Conservation (phyloP, 1,140 invertebrate species). For the Delia radicum region DNA sequence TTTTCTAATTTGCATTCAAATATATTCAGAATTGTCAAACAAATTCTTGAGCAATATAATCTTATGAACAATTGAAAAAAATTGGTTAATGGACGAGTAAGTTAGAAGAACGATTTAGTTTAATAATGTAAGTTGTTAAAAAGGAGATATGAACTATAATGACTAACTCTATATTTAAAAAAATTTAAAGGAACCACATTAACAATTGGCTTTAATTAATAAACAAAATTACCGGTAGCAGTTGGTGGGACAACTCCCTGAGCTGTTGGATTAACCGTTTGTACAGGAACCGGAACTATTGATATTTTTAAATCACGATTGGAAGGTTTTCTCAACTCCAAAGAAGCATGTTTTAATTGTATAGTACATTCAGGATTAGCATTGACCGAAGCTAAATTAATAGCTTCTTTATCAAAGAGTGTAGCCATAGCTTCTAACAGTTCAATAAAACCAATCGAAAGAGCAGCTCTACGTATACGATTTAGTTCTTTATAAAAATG, state of each 20-base stretch:
- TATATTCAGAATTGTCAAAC: too few species aligned
- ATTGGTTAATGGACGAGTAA: too few species aligned
- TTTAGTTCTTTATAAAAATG: constrained; percentile 97
- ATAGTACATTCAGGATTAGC: constrained; percentile 85
- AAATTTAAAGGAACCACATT: too few species aligned
- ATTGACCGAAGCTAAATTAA: constrained; percentile 73
- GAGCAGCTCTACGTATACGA: constrained; percentile 80
- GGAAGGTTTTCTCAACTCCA: constrained; percentile 60
- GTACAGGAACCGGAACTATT: constrained; percentile 37
- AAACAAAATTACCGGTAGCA: constrained; percentile 3
- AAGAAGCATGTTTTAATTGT: constrained; percentile 86
- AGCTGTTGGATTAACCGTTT: constrained; percentile 20
- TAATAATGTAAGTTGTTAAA: too few species aligned
- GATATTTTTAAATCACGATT: constrained; percentile 51
- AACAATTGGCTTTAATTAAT: background rate
- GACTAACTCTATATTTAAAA: too few species aligned
- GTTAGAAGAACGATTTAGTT: too few species aligned
- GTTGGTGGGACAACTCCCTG: background rate
- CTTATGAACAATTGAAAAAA: too few species aligned
- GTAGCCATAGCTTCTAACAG: constrained; percentile 72
- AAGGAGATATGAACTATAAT: too few species aligned
- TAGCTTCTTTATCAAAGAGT: constrained; percentile 88
- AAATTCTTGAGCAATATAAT: too few species aligned
- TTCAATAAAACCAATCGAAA: constrained; percentile 85
- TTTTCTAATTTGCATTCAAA: too few species aligned